Percentiles rank a stretch among this genome's conserved stretches.
Conservation (phyloP, 2,888 invertebrate species). For the Hemicrepidius hirtus region DNA sequence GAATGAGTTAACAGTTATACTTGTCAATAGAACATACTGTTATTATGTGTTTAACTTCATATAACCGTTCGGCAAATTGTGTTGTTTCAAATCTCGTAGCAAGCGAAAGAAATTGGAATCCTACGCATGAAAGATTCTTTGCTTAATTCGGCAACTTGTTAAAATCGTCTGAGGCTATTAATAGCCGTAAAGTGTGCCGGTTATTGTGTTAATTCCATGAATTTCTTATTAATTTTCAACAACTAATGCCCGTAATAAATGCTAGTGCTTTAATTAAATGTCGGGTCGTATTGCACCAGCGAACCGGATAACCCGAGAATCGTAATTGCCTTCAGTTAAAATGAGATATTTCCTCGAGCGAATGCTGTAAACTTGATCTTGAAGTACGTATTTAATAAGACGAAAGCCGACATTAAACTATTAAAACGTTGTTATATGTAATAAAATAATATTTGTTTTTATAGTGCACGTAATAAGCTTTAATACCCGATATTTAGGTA, state of each 20-base stretch:
- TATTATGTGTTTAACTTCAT: slow-evolving; percentile 37
- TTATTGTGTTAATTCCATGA: slow-evolving; percentile 41
- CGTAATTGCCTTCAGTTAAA: slow-evolving; percentile 49
- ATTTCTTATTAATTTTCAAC: slow-evolving; percentile 41
- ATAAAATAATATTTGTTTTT: slow-evolving; percentile 37
- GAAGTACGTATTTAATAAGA: slow-evolving; percentile 42
- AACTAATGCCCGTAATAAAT: slow-evolving; percentile 42
- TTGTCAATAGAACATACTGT: slow-evolving; percentile 47
- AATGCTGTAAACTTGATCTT: slow-evolving; percentile 46
- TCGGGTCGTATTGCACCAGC: slow-evolving; percentile 55
- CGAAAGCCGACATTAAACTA: slow-evolving; percentile 38
- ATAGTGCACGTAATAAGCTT: slow-evolving; percentile 32
- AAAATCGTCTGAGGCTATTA: slow-evolving; percentile 13
- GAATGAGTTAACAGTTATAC: slow-evolving; percentile 44
- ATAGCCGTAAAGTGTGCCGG: slow-evolving; percentile 31
- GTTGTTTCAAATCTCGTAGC: slow-evolving; percentile 22
- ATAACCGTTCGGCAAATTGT: slow-evolving; percentile 35
- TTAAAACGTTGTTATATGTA: slow-evolving; percentile 40
- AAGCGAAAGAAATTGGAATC: slow-evolving; percentile 21
- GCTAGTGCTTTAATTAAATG: slow-evolving; percentile 45
- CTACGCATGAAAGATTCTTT: slow-evolving; percentile 5
- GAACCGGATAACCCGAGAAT: slow-evolving; percentile 59
- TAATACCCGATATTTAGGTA: slow-evolving; percentile 34
- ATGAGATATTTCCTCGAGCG: slow-evolving; percentile 43
- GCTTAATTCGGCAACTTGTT: not conserved